phyloP scores from a whole-genome alignment of 2,113 vertebrate species.

The Baryphthengus martii region DNA sequence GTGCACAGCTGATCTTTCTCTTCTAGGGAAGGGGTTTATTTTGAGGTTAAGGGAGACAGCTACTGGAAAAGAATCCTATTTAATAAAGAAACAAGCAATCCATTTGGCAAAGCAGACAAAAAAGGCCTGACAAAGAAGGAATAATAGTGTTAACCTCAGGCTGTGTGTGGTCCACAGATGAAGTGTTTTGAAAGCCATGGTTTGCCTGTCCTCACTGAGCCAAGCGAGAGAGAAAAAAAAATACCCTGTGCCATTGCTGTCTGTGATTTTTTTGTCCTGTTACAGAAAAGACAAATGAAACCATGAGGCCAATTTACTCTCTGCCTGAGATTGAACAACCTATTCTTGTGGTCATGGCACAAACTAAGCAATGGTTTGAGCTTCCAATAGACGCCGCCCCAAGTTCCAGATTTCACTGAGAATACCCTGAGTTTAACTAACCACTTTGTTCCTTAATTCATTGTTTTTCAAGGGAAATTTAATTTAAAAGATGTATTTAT shows the following conservation, averaged over 20 bases:
- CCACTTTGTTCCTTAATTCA: neutral
- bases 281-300: slow-evolving; percentile 31
- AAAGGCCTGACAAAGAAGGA: slow-evolving; percentile 38
- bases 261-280: slow-evolving; percentile 1
- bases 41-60: slow-evolving; percentile 23
- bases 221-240: neutral
- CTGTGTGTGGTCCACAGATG: slow-evolving; percentile 56
- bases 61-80: slow-evolving; percentile 17
- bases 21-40: neutral
- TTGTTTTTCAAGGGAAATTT: slow-evolving; percentile 43
- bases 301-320: neutral
- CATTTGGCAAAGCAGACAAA: neutral
- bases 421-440: neutral
- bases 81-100: slow-evolving; percentile 31
- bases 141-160: slow-evolving; percentile 45
- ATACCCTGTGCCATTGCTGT: neutral
- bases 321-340: neutral
- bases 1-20: neutral
- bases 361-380: neutral
- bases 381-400: neutral
- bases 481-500: slow-evolving; percentile 41
- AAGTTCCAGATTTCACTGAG: neutral
- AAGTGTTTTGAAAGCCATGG: slow-evolving; percentile 38
- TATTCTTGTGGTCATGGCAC: slow-evolving; percentile 26
- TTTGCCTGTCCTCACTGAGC: neutral